Evolutionary conservation across 1,140 invertebrate species (phyloP).

Genomic region (Eueides isabella): DNA sequence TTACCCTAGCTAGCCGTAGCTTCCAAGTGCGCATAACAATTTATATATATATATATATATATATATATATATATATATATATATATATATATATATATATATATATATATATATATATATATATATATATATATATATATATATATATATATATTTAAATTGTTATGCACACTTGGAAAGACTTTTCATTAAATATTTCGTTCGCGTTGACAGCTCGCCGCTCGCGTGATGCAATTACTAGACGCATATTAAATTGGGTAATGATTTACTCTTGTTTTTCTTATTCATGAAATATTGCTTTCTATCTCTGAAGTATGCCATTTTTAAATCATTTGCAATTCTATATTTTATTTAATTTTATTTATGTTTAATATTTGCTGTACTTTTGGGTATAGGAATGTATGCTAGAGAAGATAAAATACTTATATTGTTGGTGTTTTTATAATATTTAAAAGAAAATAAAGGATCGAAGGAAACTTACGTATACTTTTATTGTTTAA

Average conservation of each 20-base stretch:
- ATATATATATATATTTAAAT: not conserved
- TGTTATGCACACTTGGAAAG: not conserved
- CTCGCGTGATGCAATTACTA: conserved; percentile 16
- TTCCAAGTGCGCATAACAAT: too few species aligned
- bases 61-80: too few species aligned
- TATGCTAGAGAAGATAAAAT: too few species aligned
- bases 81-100: too few species aligned
- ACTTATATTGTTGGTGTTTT: too few species aligned
- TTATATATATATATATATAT: too few species aligned
- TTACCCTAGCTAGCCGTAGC: too few species aligned
- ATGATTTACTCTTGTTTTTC: conserved; percentile 14
- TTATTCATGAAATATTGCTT: not conserved
- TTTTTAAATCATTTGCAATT: not conserved
- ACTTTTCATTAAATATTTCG: conserved; percentile 15
- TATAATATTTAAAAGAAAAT: too few species aligned
- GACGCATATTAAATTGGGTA: conserved; percentile 4
- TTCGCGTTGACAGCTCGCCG: conserved; percentile 16
- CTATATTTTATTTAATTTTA: not conserved
- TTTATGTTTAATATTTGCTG: not conserved
- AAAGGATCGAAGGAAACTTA: too few species aligned
- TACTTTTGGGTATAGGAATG: too few species aligned
- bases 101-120: too few species aligned
- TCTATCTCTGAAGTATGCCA: not conserved
- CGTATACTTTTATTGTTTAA: too few species aligned
- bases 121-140: not conserved